Evolutionary conservation across 2,113 vertebrate species (phyloP).

Genomic region (Sprattus sprattus): DNA sequence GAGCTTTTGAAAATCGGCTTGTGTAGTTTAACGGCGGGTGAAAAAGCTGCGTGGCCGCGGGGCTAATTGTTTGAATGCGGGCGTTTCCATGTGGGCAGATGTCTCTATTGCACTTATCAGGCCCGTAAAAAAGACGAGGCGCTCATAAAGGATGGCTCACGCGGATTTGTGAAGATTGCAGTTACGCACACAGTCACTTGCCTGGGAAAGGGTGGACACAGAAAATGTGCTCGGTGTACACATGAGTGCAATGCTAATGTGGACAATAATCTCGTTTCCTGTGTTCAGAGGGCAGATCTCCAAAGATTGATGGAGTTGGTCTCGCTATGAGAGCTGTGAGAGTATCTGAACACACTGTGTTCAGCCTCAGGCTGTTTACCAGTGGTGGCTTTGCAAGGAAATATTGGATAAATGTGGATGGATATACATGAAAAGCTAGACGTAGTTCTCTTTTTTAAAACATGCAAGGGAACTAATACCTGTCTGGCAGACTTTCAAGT

Average conservation of each 20-base stretch:
- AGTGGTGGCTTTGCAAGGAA: neutral
- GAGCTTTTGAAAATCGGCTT: conserved; percentile 6
- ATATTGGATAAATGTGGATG: neutral
- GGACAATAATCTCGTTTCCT: neutral
- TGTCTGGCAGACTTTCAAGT: neutral
- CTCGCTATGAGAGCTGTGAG: neutral
- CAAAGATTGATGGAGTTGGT: neutral
- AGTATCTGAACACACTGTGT: neutral
- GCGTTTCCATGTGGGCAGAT: conserved; percentile 52
- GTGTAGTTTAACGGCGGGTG: neutral
- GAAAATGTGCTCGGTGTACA: neutral
- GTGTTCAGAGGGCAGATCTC: neutral
- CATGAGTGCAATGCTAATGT: neutral
- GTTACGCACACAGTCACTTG: neutral
- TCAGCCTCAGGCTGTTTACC: neutral
- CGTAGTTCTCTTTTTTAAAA: neutral
- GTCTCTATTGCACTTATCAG: conserved; percentile 50
- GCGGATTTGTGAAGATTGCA: conserved; percentile 5
- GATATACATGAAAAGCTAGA: neutral
- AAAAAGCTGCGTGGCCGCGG: conserved; percentile 20
- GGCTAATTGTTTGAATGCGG: conserved; percentile 24
- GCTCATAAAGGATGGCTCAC: conserved; percentile 46
- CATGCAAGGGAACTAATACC: neutral
- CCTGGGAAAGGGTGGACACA: neutral
- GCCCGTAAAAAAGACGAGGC: conserved; percentile 50